These are phyloP conservation scores for Lethrus apterus DNA, from an alignment of 1,140 invertebrate genomes.

Conservation along the genomic window DNA sequence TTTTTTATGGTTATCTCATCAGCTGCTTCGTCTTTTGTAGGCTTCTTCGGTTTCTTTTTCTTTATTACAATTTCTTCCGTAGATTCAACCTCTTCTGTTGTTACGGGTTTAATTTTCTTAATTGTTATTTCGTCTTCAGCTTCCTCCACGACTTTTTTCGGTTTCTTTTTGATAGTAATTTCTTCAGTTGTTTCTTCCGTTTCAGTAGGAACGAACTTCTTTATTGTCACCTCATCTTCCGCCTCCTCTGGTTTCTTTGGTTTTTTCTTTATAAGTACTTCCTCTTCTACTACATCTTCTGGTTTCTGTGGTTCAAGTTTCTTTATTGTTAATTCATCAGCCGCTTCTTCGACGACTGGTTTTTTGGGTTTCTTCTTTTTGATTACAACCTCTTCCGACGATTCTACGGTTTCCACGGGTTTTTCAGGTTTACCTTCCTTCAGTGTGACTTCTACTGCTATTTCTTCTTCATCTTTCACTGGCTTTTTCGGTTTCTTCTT, in stretches of 20 bases:
- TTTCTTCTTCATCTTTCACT: constrained; percentile 11
- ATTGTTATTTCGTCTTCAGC: constrained; percentile 61
- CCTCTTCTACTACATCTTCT: constrained; percentile 16
- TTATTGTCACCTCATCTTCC: constrained; percentile 29
- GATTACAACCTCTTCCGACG: constrained; percentile 14
- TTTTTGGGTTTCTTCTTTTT: constrained; percentile 22
- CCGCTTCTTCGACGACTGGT: constrained; percentile 32
- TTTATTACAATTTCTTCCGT: not conserved
- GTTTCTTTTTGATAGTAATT: constrained; percentile 20
- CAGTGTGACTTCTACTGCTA: constrained; percentile 8
- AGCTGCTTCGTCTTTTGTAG: constrained; percentile 16
- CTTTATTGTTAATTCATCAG: constrained; percentile 23
- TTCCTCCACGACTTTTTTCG: constrained; percentile 47
- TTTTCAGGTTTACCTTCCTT: constrained; percentile 43
- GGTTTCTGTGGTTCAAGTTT: constrained; percentile 37
- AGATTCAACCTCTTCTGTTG: constrained; percentile 37
- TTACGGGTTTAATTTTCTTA: constrained; percentile 48
- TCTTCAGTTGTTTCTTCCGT: constrained; percentile 29
- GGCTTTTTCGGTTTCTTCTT: constrained; percentile 30
- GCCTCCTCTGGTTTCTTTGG: constrained; percentile 14
- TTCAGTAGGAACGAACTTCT: constrained; percentile 20
- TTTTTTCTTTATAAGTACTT: constrained; percentile 16
- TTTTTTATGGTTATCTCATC: constrained; percentile 26
- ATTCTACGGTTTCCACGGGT: constrained; percentile 29
- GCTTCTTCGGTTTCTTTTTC: constrained; percentile 17